These are phyloP conservation scores for Nasonia giraulti DNA, from an alignment of 1,140 invertebrate genomes.

Conservation along the genomic window DNA sequence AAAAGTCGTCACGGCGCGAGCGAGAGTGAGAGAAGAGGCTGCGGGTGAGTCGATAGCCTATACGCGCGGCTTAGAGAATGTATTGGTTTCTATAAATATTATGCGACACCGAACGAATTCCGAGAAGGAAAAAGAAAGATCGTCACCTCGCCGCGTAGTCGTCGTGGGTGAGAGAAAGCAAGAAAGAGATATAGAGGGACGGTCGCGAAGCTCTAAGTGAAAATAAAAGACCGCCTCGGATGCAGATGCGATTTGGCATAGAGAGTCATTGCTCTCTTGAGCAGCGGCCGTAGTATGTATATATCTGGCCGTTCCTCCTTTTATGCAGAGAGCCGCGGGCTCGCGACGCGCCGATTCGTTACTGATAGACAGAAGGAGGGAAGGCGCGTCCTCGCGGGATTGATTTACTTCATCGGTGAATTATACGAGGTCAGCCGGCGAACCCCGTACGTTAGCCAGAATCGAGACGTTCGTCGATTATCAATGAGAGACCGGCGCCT, in stretches of 20 bases:
- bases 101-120: slow-evolving; percentile 54
- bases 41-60: slow-evolving; percentile 38
- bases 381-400: slow-evolving; percentile 52
- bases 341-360: slow-evolving; percentile 48
- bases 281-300: background rate
- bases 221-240: background rate
- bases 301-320: slow-evolving; percentile 35
- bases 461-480: slow-evolving; percentile 54
- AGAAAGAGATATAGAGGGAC: slow-evolving; percentile 25
- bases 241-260: slow-evolving; percentile 56
- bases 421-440: slow-evolving; percentile 36
- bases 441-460: background rate
- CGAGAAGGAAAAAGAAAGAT: slow-evolving; percentile 56
- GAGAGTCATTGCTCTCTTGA: slow-evolving; percentile 57
- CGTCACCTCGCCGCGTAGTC: background rate
- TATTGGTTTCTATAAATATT: slow-evolving; percentile 65
- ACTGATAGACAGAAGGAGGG: slow-evolving; percentile 49
- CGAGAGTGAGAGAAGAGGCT: slow-evolving; percentile 38
- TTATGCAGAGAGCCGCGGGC: slow-evolving; percentile 16
- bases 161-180: slow-evolving; percentile 62
- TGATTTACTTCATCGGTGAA: slow-evolving; percentile 57
- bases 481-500: slow-evolving; percentile 47
- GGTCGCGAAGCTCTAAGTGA: background rate
- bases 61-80: slow-evolving; percentile 46
- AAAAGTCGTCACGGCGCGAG: background rate